phyloP scores from a whole-genome alignment of 2,797 vertebrate genomes.

The Semotilus atromaculatus region DNA sequence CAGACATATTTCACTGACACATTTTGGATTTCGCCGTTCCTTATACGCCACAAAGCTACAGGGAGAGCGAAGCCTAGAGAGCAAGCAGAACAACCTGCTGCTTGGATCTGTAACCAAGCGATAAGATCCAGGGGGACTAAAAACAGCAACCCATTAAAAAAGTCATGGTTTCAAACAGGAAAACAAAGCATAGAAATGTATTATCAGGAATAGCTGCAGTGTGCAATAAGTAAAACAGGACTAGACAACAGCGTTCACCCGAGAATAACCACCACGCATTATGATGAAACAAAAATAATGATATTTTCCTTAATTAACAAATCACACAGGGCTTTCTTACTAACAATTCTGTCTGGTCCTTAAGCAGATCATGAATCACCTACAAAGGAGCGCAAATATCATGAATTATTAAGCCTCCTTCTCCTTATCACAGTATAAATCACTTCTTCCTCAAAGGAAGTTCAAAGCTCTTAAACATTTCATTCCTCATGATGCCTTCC shows the following conservation, averaged over 20 bases:
- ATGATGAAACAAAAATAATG: neutral
- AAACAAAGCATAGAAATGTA: conserved; percentile 18
- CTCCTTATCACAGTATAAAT: neutral
- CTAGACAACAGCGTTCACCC: neutral
- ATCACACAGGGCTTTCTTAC: neutral
- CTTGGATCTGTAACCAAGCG: conserved; percentile 42
- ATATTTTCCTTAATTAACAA: neutral
- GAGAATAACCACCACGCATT: neutral
- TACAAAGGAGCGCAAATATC: neutral
- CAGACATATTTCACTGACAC: conserved; percentile 6
- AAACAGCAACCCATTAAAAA: conserved; percentile 46
- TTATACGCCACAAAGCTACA: neutral
- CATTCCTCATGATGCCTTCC: neutral
- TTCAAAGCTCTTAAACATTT: neutral
- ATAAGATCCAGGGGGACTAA: conserved; percentile 51
- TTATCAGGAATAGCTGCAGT: neutral
- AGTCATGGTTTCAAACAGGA: neutral
- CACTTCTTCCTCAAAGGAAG: neutral
- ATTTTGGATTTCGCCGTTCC: neutral
- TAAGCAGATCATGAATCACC: neutral
- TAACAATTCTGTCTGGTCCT: neutral
- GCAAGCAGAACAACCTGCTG: conserved; percentile 33
- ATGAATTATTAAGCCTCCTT: neutral
- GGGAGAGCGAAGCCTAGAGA: conserved; percentile 33
- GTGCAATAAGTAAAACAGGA: neutral